Evolutionary conservation across 2,113 vertebrate genomes (phyloP), one percentile per base, ranked within the genome.

Genomic region (Hippolais icterina): DNA sequence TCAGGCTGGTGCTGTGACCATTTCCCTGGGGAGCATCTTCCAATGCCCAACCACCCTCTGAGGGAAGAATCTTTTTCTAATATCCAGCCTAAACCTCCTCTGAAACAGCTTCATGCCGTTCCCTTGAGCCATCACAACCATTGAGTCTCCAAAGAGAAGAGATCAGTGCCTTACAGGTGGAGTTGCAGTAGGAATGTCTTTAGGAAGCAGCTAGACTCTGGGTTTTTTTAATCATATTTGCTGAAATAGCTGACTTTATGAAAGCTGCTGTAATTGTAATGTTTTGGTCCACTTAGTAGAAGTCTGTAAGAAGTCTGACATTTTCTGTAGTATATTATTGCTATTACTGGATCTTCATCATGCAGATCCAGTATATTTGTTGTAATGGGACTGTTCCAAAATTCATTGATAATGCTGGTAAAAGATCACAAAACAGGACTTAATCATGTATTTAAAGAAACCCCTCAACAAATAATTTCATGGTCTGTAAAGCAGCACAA

Each of bases 351-450:
- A 39, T 39, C 37, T 39, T 86, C 46, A 69, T 82, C 66, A 92
- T 79, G 17, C 57, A 93, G 44, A 93, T 76, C 65, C 63, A 72
- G 41, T 61, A 83, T 77, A 66, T 90, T 84, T 90, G 16, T 91
- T 94, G 31, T 63, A 87, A 50, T 15, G 70, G 25, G 31, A 31
- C 76, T 96, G 18, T 80, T 94, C 11, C 28, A 90, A 68, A 74
- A 61, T 66, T 80, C 49, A 64, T 46, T 83, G 44, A 49, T 90
- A 91, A 53, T 53, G 31, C 28, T 53, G 21, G 28, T 64, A 80
- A 53, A 53, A 53, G 15, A 61, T n/a, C 27, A 74, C 18, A 66
- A 83, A 84, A 91, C 31, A 87, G 16, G 11, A 72, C 44, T 79
- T 91, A 64, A 76, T 44, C 11, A 59, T 12, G 12, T 68, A 52